Conservation (phyloP, 2,888 invertebrate genomes). For the Drepanosiphum platanoidis region DNA sequence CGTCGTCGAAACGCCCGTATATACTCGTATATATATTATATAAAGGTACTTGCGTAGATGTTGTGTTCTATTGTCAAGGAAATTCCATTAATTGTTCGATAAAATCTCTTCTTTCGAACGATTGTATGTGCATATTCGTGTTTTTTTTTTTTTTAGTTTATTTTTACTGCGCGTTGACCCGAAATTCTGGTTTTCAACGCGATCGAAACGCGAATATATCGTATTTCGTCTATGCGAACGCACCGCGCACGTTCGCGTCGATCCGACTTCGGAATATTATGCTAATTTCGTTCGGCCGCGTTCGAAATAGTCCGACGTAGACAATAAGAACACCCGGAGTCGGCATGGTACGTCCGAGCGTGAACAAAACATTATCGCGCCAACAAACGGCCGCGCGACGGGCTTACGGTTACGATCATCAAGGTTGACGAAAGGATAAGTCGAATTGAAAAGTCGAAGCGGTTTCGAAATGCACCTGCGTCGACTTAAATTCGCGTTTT, state of each 20-base stretch:
- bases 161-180: background rate
- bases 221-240: background rate
- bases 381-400: too few relatives aligned
- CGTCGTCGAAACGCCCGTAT: background rate
- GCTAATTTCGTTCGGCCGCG: background rate
- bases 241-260: background rate
- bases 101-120: constrained; percentile 11
- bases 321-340: background rate
- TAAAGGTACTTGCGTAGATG: background rate
- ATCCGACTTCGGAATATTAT: background rate
- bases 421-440: too few relatives aligned
- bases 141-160: background rate
- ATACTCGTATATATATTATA: background rate
- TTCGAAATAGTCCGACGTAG: background rate
- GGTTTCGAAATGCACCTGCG: too few relatives aligned
- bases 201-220: constrained; percentile 29
- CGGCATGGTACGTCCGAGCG: background rate
- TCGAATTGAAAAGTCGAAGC: too few relatives aligned
- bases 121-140: too few relatives aligned
- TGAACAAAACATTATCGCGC: too few relatives aligned
- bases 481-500: too few relatives aligned
- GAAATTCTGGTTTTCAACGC: background rate
- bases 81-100: constrained; percentile 40
- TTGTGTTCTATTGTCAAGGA: constrained; percentile 25
- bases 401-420: too few relatives aligned